phyloP scores from a whole-genome alignment of 2,797 vertebrate species.

The Hypotaenidia okinawae region DNA sequence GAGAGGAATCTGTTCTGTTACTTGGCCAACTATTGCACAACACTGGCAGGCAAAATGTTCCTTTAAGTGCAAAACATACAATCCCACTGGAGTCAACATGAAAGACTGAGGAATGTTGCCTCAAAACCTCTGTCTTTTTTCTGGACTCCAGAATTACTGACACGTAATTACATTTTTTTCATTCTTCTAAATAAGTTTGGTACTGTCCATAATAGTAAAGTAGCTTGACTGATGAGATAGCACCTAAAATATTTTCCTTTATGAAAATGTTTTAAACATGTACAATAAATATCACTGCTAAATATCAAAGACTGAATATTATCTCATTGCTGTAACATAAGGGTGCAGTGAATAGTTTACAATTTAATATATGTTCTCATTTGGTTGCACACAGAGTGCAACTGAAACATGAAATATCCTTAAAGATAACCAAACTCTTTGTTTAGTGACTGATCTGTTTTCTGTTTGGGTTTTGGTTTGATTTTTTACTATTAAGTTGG shows the following conservation, averaged over 20 bases:
- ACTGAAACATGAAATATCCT: background rate
- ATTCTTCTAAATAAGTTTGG: background rate
- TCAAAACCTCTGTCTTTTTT: background rate
- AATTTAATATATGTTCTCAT: background rate
- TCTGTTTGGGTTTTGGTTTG: background rate
- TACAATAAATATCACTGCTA: background rate
- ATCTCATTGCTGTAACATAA: background rate
- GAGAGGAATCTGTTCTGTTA: background rate
- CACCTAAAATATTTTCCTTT: background rate
- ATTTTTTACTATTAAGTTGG: background rate
- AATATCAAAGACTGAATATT: background rate
- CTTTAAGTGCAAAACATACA: background rate
- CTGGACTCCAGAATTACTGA: background rate
- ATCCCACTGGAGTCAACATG: background rate
- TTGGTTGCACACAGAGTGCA: background rate
- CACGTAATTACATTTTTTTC: background rate
- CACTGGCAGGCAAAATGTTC: background rate
- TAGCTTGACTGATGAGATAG: background rate
- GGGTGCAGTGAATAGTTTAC: background rate
- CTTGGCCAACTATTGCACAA: constrained; percentile 41
- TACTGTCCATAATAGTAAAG: background rate
- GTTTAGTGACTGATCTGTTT: background rate
- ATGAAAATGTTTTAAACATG: background rate
- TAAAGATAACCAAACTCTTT: background rate
- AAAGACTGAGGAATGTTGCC: background rate